Conservation (phyloP, 2,888 invertebrate genomes). For the Eupithecia subumbrata region DNA sequence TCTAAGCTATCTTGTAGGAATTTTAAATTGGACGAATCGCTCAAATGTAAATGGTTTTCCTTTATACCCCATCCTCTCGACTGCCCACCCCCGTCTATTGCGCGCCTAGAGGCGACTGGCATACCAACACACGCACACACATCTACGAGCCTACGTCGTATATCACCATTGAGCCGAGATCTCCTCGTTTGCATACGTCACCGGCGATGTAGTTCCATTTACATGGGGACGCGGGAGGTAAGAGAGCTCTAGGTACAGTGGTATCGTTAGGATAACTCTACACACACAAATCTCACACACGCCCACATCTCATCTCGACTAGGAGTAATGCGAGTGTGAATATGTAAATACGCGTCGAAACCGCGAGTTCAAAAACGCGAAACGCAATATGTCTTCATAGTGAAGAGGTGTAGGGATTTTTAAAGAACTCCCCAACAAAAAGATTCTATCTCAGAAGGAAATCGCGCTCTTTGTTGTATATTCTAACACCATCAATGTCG, state of each 20-base stretch:
- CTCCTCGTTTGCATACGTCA: constrained; percentile 76
- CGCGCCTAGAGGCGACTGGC: constrained; percentile 83
- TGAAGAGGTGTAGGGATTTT: constrained; percentile 76
- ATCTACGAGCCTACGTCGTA: constrained; percentile 73
- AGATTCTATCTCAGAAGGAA: constrained; percentile 68
- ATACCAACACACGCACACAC: constrained; percentile 82
- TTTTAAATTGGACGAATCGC: constrained; percentile 86
- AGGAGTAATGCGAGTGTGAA: constrained; percentile 82
- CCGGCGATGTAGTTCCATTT: constrained; percentile 63
- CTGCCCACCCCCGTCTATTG: constrained; percentile 81
- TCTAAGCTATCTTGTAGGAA: constrained; percentile 84
- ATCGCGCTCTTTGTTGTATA: constrained; percentile 68
- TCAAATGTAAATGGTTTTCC: constrained; percentile 86
- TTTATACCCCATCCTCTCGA: constrained; percentile 83
- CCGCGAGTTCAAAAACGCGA: constrained; percentile 83
- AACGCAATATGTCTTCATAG: constrained; percentile 83
- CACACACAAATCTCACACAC: constrained; percentile 69
- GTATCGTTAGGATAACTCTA: constrained; percentile 75
- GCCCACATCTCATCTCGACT: constrained; percentile 77
- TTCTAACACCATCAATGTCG: constrained; percentile 9
- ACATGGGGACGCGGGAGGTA: constrained; percentile 62
- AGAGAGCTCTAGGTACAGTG: constrained; percentile 60
- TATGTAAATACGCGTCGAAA: constrained; percentile 82
- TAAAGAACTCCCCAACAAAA: constrained; percentile 73
- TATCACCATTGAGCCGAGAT: constrained; percentile 70